phyloP scores from a whole-genome alignment of 2,113 vertebrate genomes.

The Amazona vittata region DNA sequence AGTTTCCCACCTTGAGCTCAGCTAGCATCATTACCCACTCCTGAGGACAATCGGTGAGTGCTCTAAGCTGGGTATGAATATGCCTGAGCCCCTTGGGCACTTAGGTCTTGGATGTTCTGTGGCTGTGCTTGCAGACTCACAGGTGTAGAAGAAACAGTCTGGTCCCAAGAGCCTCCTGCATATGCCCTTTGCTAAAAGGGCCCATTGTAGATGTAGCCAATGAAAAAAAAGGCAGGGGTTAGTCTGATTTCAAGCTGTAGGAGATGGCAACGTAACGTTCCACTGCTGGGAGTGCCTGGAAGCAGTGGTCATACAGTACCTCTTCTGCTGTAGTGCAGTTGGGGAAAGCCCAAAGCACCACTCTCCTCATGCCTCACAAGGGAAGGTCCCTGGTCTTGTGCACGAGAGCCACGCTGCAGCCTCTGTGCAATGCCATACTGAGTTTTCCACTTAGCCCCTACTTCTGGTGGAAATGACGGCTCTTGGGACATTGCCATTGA shows the following conservation, averaged over 20 bases:
- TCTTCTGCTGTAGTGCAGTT: accelerated
- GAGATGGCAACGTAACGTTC: not conserved
- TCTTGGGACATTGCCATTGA: not conserved
- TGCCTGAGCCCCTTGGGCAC: not conserved
- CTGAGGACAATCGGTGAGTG: not conserved
- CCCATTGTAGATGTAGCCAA: not conserved
- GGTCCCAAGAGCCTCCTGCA: not conserved
- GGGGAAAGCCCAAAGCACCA: not conserved
- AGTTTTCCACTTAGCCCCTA: not conserved
- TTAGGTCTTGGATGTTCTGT: not conserved
- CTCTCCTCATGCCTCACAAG: accelerated
- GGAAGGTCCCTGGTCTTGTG: not conserved
- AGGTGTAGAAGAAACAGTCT: not conserved
- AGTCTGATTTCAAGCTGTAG: not conserved
- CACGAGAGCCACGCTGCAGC: not conserved
- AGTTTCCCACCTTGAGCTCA: not conserved
- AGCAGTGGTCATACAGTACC: not conserved
- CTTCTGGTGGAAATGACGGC: not conserved
- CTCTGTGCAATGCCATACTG: accelerated
- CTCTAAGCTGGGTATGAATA: not conserved
- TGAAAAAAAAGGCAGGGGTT: not conserved
- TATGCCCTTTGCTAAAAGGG: not conserved
- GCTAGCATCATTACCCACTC: not conserved
- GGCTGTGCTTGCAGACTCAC: not conserved
- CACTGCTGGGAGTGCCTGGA: not conserved